Conservation (phyloP, 2,888 invertebrate species). For the Erebia epiphron region DNA sequence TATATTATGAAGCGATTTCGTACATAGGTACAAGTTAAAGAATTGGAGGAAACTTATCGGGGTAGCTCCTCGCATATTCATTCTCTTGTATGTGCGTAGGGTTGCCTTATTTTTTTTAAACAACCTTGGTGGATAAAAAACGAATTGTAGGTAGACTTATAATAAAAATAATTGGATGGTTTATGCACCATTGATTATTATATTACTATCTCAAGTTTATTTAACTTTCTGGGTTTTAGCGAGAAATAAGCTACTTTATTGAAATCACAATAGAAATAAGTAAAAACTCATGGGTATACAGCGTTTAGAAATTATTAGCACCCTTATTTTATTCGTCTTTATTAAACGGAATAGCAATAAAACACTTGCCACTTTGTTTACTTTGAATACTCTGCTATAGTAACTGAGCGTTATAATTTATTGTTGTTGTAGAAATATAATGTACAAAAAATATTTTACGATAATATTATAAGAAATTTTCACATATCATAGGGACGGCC, state of each 20-base stretch:
- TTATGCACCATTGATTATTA: no score
- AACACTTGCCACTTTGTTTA: not conserved
- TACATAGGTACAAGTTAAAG: constrained; percentile 68
- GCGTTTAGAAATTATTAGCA: not conserved
- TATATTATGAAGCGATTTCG: constrained; percentile 75
- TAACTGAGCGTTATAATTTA: constrained; percentile 13
- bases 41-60: constrained; percentile 70
- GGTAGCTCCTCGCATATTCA: constrained; percentile 64
- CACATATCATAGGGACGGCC: constrained; percentile 39
- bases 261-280: no score
- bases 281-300: no score
- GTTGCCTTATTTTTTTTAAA: constrained; percentile 40
- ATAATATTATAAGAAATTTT: constrained; percentile 31
- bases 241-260: no score
- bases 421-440: constrained; percentile 19
- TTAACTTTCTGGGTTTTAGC: no score
- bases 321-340: not conserved
- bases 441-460: constrained; percentile 20
- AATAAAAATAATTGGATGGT: no score
- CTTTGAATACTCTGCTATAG: not conserved
- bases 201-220: no score
- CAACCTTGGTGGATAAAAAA: no score
- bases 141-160: no score
- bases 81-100: constrained; percentile 58
- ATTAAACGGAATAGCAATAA: constrained; percentile 2